Evolutionary conservation across 2,113 vertebrate genomes (phyloP).

Genomic region (Sander vitreus): DNA sequence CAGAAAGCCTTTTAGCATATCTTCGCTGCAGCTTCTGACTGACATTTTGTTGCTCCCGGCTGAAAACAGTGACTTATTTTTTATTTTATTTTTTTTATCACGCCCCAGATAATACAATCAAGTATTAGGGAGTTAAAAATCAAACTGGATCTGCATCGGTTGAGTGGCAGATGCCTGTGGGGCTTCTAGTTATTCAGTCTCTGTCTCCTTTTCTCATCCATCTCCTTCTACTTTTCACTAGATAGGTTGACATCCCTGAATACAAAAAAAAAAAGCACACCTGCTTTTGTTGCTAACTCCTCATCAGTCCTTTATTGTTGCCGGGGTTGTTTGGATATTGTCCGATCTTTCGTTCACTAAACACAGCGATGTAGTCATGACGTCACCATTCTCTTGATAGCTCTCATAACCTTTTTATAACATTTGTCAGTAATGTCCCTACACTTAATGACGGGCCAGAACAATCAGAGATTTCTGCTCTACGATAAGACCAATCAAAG

Average conservation of each 20-base stretch:
- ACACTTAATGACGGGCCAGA: constrained; percentile 58
- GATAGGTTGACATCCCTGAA: constrained; percentile 46
- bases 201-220: constrained; percentile 34
- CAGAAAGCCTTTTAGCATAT: constrained; percentile 70
- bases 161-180: constrained; percentile 70
- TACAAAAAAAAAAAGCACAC: constrained; percentile 20
- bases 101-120: constrained; percentile 72
- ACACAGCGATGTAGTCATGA: constrained; percentile 6
- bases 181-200: constrained; percentile 37
- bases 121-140: constrained; percentile 73
- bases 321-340: constrained; percentile 9
- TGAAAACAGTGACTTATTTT: constrained; percentile 70
- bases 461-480: constrained; percentile 57
- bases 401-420: constrained; percentile 38
- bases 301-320: constrained; percentile 13
- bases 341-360: constrained; percentile 28
- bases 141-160: constrained; percentile 69
- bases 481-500: constrained; percentile 78
- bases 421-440: constrained; percentile 42
- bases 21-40: constrained; percentile 62
- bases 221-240: constrained; percentile 49
- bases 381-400: constrained; percentile 27
- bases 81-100: constrained; percentile 61
- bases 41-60: constrained; percentile 70
- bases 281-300: constrained; percentile 25